These are phyloP conservation scores for Dendrophyllia cribrosa DNA, from an alignment of 64 coral and sea anemone genomes.

Conservation along the genomic window DNA sequence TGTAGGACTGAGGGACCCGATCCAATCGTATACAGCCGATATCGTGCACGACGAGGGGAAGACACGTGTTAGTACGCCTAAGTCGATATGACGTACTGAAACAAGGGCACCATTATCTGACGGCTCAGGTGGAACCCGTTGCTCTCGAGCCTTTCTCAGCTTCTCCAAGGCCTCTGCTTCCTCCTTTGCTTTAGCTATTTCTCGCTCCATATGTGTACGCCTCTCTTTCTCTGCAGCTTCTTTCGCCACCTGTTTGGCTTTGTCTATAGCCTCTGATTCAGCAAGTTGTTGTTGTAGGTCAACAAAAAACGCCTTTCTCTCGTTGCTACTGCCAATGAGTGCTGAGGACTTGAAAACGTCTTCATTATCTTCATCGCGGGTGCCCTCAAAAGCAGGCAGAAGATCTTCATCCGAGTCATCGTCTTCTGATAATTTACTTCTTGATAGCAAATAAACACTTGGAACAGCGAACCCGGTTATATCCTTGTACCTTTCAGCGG, in stretches of 20 bases:
- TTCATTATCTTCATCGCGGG: not conserved
- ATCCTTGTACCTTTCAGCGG: not conserved
- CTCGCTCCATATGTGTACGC: not conserved
- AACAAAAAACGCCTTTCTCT: not conserved
- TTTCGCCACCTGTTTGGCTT: not conserved
- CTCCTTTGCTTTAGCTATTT: not conserved
- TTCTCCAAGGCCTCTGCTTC: not conserved
- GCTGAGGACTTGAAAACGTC: not conserved
- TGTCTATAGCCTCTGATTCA: not conserved
- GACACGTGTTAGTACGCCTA: not conserved
- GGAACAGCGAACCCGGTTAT: not conserved
- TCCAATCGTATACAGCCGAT: slow-evolving; percentile 13
- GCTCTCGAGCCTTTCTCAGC: too few species aligned
- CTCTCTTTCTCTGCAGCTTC: not conserved
- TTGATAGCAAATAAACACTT: not conserved
- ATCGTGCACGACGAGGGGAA: not conserved
- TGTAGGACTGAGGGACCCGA: not conserved
- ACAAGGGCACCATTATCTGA: not conserved
- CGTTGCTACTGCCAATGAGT: not conserved
- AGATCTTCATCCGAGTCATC: not conserved
- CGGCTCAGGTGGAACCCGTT: not conserved
- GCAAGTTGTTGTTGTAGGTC: not conserved
- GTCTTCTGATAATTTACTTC: not conserved
- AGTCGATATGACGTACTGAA: not conserved
- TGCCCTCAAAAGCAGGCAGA: not conserved